Evolutionary conservation across 2,113 vertebrate species (phyloP).

Genomic region (pig (Sus scrofa)): DNA sequence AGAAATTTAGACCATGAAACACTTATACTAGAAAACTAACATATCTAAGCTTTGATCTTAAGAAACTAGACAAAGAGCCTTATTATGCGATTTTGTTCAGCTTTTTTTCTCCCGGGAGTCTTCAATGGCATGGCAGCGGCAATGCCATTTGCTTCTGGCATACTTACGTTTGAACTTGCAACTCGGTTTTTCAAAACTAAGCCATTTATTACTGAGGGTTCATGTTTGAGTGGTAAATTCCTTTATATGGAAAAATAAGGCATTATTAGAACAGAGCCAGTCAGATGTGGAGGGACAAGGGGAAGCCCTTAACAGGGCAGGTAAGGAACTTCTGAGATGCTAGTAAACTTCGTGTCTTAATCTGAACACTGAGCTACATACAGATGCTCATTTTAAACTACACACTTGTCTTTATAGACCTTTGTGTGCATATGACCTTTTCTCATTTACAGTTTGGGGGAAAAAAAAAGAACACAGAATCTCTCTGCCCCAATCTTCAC

Average conservation of each 20-base stretch:
- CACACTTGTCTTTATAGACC: background rate
- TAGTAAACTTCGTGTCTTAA: background rate
- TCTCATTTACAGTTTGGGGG: background rate
- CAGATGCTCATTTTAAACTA: background rate
- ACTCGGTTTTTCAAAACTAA: background rate
- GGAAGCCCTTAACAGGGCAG: background rate
- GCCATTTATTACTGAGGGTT: background rate
- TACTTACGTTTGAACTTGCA: background rate
- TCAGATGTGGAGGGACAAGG: background rate
- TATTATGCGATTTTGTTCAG: background rate
- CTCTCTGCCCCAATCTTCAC: background rate
- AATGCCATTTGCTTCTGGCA: background rate
- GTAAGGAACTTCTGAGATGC: background rate
- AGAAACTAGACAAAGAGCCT: background rate
- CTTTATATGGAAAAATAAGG: background rate
- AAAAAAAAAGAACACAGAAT: background rate
- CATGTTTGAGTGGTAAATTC: background rate
- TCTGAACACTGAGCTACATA: background rate
- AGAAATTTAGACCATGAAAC: background rate
- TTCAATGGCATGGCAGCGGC: background rate
- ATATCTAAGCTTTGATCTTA: background rate
- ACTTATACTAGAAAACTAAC: background rate
- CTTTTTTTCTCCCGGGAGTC: background rate
- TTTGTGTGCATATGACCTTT: background rate
- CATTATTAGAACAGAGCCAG: background rate